These are phyloP conservation scores for Siderastrea siderea DNA, from an alignment of 92 coral and sea anemone species.

Conservation along the genomic window DNA sequence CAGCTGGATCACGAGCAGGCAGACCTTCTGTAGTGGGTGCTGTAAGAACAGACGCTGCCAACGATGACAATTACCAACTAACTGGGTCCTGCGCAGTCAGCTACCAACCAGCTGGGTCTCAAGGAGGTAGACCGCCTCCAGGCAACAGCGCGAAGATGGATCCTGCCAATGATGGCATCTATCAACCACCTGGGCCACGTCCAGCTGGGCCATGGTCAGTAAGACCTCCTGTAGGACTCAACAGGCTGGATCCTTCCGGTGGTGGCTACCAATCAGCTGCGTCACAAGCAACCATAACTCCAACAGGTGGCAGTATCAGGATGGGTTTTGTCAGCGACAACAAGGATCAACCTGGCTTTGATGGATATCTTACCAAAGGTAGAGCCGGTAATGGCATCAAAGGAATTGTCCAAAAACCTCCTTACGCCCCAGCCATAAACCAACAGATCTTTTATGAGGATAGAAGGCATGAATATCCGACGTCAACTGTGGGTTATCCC, in stretches of 20 bases:
- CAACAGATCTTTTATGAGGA: constrained; percentile 2
- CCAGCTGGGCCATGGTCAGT: constrained; percentile 32
- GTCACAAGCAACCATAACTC: constrained; percentile 18
- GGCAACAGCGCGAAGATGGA: neutral
- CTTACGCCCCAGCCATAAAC: neutral
- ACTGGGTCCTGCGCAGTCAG: neutral
- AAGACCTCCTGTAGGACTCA: constrained; percentile 5
- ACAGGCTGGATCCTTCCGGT: neutral
- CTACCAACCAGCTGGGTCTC: neutral
- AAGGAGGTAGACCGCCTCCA: neutral
- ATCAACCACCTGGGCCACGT: constrained; percentile 25
- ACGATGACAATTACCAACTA: neutral
- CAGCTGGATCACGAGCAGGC: constrained; percentile 61
- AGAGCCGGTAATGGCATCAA: neutral
- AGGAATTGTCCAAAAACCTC: neutral
- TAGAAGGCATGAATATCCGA: constrained; percentile 28
- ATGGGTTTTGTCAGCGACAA: neutral
- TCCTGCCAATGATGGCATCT: neutral
- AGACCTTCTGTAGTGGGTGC: constrained; percentile 15
- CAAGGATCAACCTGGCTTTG: neutral
- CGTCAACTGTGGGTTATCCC: constrained; percentile 31
- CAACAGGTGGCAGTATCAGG: neutral
- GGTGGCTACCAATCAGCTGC: constrained; percentile 12
- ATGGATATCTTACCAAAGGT: constrained; percentile 6
- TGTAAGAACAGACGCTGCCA: neutral